Conservation (phyloP, 2,888 invertebrate genomes). For the Cyclophora albipunctata region DNA sequence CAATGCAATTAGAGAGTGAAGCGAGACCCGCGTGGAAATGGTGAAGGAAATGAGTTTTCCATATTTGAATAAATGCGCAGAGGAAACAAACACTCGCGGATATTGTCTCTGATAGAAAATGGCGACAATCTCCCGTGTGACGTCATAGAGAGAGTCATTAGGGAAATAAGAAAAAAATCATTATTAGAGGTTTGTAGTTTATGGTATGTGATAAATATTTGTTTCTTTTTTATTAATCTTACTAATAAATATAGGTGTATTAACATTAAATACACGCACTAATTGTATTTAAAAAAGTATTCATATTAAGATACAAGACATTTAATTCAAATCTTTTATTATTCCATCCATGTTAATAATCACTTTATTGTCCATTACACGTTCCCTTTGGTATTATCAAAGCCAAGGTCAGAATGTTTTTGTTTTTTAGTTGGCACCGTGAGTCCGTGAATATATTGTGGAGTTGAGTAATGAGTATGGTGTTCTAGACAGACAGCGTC, state of each 20-base stretch:
- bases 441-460: constrained; percentile 3
- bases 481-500: constrained; percentile 17
- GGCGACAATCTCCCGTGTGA: constrained; percentile 39
- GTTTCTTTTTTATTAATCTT: too few relatives aligned
- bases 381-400: too few relatives aligned
- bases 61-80: constrained; percentile 61
- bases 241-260: too few relatives aligned
- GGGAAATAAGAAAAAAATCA: constrained; percentile 24
- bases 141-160: constrained; percentile 18
- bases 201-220: too few relatives aligned
- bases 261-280: too few relatives aligned
- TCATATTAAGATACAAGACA: too few relatives aligned
- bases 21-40: constrained; percentile 45
- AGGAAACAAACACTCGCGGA: constrained; percentile 67
- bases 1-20: constrained; percentile 18
- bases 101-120: constrained; percentile 49
- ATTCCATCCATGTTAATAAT: too few relatives aligned
- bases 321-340: too few relatives aligned
- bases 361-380: too few relatives aligned
- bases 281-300: too few relatives aligned
- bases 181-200: too few relatives aligned
- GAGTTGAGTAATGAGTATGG: constrained; percentile 7
- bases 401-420: too few relatives aligned
- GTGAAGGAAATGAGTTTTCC: constrained; percentile 65
- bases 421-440: not conserved